A percentile compares a stretch with the other conserved stretches of the same genome.
Evolutionary conservation across 2,888 invertebrate species (phyloP).

Genomic region (Scaptomyza flava): DNA sequence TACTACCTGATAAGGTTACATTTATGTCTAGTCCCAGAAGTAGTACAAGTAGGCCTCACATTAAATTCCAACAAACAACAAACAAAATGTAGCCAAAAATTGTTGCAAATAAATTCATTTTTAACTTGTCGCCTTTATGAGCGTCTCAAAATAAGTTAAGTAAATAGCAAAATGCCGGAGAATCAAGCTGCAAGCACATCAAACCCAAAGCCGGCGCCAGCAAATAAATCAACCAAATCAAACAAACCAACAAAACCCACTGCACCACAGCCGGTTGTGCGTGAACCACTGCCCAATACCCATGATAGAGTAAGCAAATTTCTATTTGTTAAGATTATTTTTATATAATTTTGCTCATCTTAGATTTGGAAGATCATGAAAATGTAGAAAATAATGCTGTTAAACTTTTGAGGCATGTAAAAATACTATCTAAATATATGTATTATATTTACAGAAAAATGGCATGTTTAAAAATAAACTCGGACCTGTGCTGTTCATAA

Average conservation of each 20-base stretch:
- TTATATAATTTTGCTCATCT: fast-evolving
- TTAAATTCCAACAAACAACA: constrained; percentile 44
- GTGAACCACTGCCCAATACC: constrained; percentile 16
- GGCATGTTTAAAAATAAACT: background rate
- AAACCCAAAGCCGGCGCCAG: constrained; percentile 13
- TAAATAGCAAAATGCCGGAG: constrained; percentile 54
- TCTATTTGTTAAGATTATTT: background rate
- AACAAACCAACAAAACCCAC: constrained; percentile 13
- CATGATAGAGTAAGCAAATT: constrained; percentile 59
- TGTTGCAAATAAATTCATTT: constrained; percentile 8
- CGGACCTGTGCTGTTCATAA: background rate
- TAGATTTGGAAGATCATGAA: constrained; percentile 73
- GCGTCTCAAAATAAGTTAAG: background rate
- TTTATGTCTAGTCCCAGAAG: constrained; percentile 11
- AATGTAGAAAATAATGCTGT: constrained; percentile 34
- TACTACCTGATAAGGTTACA: constrained; percentile 11
- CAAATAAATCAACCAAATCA: background rate
- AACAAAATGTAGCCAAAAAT: constrained; percentile 20
- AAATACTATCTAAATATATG: background rate
- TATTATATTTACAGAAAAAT: too few relatives aligned
- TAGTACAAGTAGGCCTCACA: constrained; percentile 51
- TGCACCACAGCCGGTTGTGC: constrained; percentile 1
- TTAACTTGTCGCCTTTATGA: background rate
- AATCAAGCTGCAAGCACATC: constrained; percentile 13
- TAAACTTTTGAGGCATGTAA: background rate